Conservation (phyloP, 1,140 invertebrate genomes). For the Amphibalanus amphitrite region DNA sequence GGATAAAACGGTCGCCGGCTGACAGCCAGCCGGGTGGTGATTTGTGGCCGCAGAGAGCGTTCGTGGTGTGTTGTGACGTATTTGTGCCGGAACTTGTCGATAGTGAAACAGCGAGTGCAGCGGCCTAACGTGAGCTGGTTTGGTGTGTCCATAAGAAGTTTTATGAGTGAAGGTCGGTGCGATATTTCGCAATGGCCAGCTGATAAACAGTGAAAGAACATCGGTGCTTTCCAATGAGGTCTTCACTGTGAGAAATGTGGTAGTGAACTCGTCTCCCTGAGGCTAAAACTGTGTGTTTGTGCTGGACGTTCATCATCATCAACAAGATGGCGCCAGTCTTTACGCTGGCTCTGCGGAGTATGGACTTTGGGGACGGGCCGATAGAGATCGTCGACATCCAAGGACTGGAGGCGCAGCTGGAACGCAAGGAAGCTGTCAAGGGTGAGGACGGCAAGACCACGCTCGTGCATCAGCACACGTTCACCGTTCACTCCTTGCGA, state of each 20-base stretch:
- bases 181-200: too few species aligned
- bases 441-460: not conserved
- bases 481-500: not conserved
- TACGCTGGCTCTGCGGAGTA: not conserved
- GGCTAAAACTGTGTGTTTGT: not conserved
- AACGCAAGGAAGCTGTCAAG: not conserved
- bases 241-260: too few species aligned
- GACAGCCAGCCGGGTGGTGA: not conserved
- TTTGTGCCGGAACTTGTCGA: too few species aligned
- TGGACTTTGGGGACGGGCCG: not conserved
- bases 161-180: too few species aligned
- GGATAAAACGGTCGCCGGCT: too few species aligned
- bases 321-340: not conserved
- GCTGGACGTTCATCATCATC: not conserved
- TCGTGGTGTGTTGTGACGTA: not conserved
- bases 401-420: not conserved
- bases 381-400: not conserved
- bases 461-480: not conserved
- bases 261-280: not conserved
- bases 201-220: too few species aligned
- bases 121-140: too few species aligned
- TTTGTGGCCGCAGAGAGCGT: not conserved
- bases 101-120: too few species aligned
- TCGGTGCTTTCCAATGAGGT: too few species aligned
- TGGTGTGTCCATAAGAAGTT: too few species aligned